A percentile compares a stretch with the other conserved stretches of the same genome.
Evolutionary conservation across 2,113 vertebrate genomes (phyloP).

Genomic region (Genyomyrus donnyi): DNA sequence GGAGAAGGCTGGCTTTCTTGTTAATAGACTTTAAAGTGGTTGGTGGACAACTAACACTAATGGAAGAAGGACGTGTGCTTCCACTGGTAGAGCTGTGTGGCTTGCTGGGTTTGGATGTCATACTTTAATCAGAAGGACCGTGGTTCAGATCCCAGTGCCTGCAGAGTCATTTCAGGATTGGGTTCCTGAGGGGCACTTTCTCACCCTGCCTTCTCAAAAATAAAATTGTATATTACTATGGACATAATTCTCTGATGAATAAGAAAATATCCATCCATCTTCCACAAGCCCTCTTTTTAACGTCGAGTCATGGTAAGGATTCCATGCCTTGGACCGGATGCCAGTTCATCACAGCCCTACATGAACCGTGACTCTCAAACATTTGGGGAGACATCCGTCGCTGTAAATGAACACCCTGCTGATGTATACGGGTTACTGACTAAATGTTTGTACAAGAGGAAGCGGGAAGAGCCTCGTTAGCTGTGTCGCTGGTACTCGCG

Average conservation of each 20-base stretch:
- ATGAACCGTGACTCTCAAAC: background rate
- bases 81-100: background rate
- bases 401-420: slow-evolving; percentile 1
- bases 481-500: background rate
- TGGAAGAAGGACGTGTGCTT: background rate
- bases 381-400: background rate
- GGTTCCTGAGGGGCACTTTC: background rate
- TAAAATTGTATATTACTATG: background rate
- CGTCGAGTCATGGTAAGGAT: background rate
- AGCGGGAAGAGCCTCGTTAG: slow-evolving; percentile 17
- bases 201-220: background rate
- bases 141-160: background rate
- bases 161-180: background rate
- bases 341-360: background rate
- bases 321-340: background rate
- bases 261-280: background rate
- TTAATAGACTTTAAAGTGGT: background rate
- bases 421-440: background rate
- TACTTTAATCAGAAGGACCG: background rate
- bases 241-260: background rate
- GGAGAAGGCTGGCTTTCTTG: background rate
- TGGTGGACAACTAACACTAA: background rate
- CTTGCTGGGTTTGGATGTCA: background rate
- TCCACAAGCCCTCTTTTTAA: background rate
- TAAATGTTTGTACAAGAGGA: background rate